phyloP scores from a whole-genome alignment of 2,113 vertebrate genomes.

The Mungos mungo region DNA sequence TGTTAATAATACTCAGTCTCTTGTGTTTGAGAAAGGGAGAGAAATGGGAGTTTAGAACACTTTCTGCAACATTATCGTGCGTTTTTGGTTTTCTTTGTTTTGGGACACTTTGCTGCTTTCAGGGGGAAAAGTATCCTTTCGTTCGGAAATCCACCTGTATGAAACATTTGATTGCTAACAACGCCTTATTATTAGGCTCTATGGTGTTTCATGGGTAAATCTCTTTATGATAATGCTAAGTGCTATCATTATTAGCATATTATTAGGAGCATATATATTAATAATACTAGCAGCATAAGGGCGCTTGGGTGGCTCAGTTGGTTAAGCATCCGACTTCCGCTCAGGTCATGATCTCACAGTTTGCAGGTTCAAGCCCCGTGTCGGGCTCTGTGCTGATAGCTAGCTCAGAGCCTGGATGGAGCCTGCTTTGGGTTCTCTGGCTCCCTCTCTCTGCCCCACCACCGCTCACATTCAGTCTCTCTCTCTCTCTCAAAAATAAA shows the following conservation, averaged over 20 bases:
- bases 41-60: background rate
- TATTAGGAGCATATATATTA: background rate
- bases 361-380: no score
- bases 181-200: background rate
- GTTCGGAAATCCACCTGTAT: background rate
- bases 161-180: background rate
- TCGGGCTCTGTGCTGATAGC: no score
- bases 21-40: background rate
- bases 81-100: background rate
- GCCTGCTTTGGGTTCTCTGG: no score
- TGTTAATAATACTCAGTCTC: background rate
- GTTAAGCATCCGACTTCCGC: no score
- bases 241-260: background rate
- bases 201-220: background rate
- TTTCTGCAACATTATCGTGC: background rate
- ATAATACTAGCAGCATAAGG: background rate
- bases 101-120: background rate
- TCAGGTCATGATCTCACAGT: no score
- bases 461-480: no score
- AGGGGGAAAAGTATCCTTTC: background rate
- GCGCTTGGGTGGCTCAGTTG: no score
- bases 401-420: no score
- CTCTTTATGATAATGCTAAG: background rate
- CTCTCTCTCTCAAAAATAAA: no score
- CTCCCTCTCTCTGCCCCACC: no score